A percentile compares a stretch with the other conserved stretches of the same genome.
These are phyloP conservation scores for Leptinotarsa texana DNA, from an alignment of 1,140 invertebrate species.

Conservation along the genomic window DNA sequence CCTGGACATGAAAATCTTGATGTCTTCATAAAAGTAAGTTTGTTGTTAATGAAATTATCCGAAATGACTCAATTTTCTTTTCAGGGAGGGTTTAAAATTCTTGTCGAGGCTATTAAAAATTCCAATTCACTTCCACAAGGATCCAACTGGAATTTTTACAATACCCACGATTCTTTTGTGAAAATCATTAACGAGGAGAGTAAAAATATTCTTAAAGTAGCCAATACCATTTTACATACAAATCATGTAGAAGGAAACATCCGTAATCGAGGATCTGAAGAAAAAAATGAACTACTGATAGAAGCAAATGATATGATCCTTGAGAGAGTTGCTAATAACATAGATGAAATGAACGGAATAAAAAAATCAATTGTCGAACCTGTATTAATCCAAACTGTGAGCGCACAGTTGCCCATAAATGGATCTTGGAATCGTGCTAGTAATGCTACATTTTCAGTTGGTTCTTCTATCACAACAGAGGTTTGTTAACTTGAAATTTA, in stretches of 20 bases:
- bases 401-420: slow-evolving; percentile 48
- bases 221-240: slow-evolving; percentile 63
- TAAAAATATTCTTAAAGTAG: slow-evolving; percentile 59
- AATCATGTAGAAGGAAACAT: slow-evolving; percentile 67
- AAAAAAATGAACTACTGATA: slow-evolving; percentile 74
- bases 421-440: slow-evolving; percentile 54
- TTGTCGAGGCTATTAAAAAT: slow-evolving; percentile 68
- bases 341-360: slow-evolving; percentile 74
- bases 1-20: slow-evolving; percentile 43
- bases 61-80: slow-evolving; percentile 37
- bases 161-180: slow-evolving; percentile 70
- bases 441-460: slow-evolving; percentile 50
- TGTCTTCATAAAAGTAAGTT: slow-evolving; percentile 50
- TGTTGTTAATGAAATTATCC: slow-evolving; percentile 35
- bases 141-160: slow-evolving; percentile 71
- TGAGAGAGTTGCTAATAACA: slow-evolving; percentile 73
- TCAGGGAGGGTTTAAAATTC: slow-evolving; percentile 60
- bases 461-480: slow-evolving; percentile 25
- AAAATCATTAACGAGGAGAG: slow-evolving; percentile 64
- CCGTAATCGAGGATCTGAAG: slow-evolving; percentile 63
- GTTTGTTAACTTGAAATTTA: slow-evolving; percentile 28
- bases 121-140: slow-evolving; percentile 71
- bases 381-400: slow-evolving; percentile 57
- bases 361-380: slow-evolving; percentile 59
- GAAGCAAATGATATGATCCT: slow-evolving; percentile 81